Conservation (phyloP, 2,797 vertebrate species). For the Cossypha dichroa region DNA sequence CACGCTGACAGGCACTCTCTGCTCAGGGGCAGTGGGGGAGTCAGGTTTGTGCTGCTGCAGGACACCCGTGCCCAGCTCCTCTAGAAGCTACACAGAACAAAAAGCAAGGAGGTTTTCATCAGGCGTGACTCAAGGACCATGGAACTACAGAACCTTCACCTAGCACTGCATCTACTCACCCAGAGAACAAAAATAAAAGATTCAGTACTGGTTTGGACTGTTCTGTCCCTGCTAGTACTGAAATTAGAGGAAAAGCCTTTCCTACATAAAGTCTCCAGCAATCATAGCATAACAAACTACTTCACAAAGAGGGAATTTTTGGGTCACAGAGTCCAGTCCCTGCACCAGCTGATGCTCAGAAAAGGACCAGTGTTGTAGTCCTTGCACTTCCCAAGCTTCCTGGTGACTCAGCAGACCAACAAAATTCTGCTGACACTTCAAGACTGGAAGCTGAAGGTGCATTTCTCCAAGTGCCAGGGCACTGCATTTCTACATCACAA, state of each 20-base stretch:
- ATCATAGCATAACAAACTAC: neutral
- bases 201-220: neutral
- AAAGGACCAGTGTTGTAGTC: neutral
- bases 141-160: neutral
- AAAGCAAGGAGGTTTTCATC: neutral
- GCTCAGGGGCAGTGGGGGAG: constrained; percentile 65
- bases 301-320: neutral
- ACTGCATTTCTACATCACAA: neutral
- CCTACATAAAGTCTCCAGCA: neutral
- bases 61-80: constrained; percentile 91
- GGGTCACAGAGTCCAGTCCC: neutral
- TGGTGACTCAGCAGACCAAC: neutral
- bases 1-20: constrained; percentile 81
- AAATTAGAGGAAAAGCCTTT: neutral
- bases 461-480: neutral
- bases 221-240: neutral
- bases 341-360: neutral
- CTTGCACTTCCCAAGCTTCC: neutral
- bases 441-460: neutral
- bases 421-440: neutral
- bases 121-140: neutral
- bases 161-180: neutral
- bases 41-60: constrained; percentile 91
- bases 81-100: constrained; percentile 82
- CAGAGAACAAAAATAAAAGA: neutral